Evolutionary conservation across 1,140 invertebrate genomes (phyloP), one percentile per base, ranked within the genome.

Genomic region (Lanistes nyassanus): DNA sequence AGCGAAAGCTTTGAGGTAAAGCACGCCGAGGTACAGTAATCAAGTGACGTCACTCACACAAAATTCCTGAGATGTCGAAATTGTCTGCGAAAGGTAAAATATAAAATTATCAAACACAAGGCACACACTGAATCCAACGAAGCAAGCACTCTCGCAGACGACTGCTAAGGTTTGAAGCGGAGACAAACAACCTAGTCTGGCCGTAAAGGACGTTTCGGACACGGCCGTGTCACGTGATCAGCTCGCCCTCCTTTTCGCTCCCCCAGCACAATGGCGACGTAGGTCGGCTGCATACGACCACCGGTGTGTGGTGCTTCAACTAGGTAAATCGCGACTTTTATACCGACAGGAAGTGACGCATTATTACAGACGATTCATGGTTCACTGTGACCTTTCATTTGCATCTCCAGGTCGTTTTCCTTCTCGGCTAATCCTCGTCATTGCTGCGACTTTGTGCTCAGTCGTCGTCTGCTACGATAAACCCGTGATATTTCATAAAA

Each of bases 41-140:
- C 72, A 74, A 74, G n/a, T 74, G 72, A 74, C 72, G 72, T 74
- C 72, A 74, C 56, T 55, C 2, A 34, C 42, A 62, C 62, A 74
- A 62, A 64, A 65, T 74, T 60, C 56, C 21, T 26, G 42, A 36
- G 26, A 74, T 74, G 62, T 60, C 72, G 39, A 47, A 74, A 74
- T 64, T n/a, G 26, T 55, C 26, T 1, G 4, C 51, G 23, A 34
- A 55, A 47, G 31, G 6, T n/a, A 42, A 47, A 47, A 47, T 47
- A 47, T 6, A 47, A 13, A 6, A 3, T 6, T 31, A 34, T 53
- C 5, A 19, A 53, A 70, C 26, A 51, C 26, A 31, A 23, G 47
- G 39, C 55, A 39, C 26, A 21, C n/a, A 26, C 31, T 70, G 26
- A 23, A 34, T 47, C 29, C 21, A 29, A 23, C 21, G 47, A 51